Conservation (phyloP, 2,797 vertebrate species). For the Argentina silus region DNA sequence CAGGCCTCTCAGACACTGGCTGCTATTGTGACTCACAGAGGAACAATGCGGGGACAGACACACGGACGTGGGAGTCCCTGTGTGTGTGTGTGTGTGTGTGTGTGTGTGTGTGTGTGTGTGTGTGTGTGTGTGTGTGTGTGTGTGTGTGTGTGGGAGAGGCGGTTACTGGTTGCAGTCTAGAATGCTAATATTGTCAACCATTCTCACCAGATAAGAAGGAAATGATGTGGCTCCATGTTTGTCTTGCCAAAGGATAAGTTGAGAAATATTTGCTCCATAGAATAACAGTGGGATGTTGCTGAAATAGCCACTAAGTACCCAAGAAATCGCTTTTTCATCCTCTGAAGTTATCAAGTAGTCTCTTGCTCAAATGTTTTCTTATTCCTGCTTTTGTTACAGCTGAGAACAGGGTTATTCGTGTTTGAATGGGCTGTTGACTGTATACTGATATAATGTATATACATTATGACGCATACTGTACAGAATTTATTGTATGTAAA, state of each 20-base stretch:
- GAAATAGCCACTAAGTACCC: background rate
- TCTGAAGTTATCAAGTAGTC: background rate
- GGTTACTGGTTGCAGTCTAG: conserved; percentile 32
- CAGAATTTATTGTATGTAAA: no score
- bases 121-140: background rate
- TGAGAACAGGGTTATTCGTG: background rate
- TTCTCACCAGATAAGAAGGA: background rate
- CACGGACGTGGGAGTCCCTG: conserved; percentile 20
- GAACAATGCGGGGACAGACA: conserved; percentile 42
- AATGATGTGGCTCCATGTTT: background rate
- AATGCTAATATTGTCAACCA: background rate
- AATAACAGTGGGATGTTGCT: background rate
- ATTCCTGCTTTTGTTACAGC: background rate
- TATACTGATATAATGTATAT: no score
- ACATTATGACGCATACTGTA: no score
- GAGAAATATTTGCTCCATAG: background rate
- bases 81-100: conserved; percentile 6
- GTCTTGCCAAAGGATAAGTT: background rate
- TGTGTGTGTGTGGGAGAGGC: background rate
- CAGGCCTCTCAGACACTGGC: conserved; percentile 63
- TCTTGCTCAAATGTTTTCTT: background rate
- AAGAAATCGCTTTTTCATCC: background rate
- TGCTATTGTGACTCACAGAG: conserved; percentile 63
- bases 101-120: conserved; percentile 17
- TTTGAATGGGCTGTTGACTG: background rate